Base-by-base conservation (phyloP, 2,888 invertebrate genomes). In the Melinaea marsaeus region DNA sequence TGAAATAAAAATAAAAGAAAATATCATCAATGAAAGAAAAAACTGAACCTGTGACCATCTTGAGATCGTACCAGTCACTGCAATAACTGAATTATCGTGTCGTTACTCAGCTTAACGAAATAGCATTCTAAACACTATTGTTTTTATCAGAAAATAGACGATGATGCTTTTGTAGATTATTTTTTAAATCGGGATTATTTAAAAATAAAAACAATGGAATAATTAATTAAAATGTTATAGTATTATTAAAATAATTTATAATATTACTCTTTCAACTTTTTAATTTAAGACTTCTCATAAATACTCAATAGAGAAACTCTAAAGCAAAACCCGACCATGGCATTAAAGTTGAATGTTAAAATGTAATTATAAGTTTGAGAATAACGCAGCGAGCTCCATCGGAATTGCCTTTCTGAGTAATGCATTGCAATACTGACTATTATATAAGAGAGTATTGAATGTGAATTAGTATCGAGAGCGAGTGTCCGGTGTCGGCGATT, bases 401-500 rank as follows among this genome's bases (percentile, higher is more conserved):
- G 55, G 33, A 55, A 33, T 55, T n/a, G 35, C 35, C n/a, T 6
- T 55, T 45, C 51, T 35, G 22, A 51, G n/a, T 54, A 45, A 6
- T 55, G 55, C 45, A 55, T 55, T 60, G 33, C 45, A 60, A 22
- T n/a, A 54, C 47, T 42, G 5, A 61, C 47, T 60, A 51, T 58
- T 55, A 32, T 48, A 33, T 22, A 22, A 22, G 46, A 55, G 57
- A 56, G 57, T 65, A 63, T 65, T 66, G 66, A 68, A 67, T 63
- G 66, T 64, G 64, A 72, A 70, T 71, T 72, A 71, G 54, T 69
- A 67, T 63, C 42, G 63, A 56, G 42, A 66, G 63, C 55, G 57
- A 60, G 69, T 73, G 69, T 79, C 80, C 77, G 78, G 76, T 70
- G 69, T 75, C 72, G 67, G 77, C 74, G 76, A 75, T 69, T 58